A percentile compares a stretch with the other conserved stretches of the same genome.
Evolutionary conservation across 2,113 vertebrate species (phyloP).

Genomic region (Grantiella picta): DNA sequence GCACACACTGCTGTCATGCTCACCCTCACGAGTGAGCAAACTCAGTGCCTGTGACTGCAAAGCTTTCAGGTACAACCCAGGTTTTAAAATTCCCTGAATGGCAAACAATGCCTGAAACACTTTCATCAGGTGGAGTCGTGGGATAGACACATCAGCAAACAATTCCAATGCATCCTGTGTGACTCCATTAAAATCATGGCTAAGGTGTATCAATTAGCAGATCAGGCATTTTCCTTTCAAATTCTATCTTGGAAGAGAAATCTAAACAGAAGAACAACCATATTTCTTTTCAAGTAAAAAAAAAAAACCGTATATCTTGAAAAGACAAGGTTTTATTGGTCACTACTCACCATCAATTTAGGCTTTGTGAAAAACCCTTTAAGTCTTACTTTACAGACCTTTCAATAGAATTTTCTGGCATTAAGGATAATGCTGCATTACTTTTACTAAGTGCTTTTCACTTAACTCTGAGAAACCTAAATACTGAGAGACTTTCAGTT

Average conservation of each 20-base stretch:
- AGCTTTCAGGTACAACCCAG: not conserved
- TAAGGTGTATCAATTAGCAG: not conserved
- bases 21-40: not conserved
- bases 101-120: accelerated
- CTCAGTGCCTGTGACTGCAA: accelerated
- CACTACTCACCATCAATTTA: not conserved
- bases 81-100: not conserved
- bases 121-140: accelerated
- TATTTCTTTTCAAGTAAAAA: not conserved
- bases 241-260: not conserved
- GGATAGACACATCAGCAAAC: accelerated
- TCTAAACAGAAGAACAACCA: not conserved
- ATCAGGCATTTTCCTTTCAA: not conserved
- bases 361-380: not conserved
- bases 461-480: not conserved
- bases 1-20: not conserved
- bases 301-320: not conserved
- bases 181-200: not conserved
- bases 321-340: not conserved
- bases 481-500: not conserved
- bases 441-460: not conserved
- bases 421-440: not conserved
- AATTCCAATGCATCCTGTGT: not conserved
- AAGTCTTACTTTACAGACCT: not conserved
- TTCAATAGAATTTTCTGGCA: not conserved